phyloP scores from a whole-genome alignment of 2,888 invertebrate species.

The Pyrochroa serraticornis region DNA sequence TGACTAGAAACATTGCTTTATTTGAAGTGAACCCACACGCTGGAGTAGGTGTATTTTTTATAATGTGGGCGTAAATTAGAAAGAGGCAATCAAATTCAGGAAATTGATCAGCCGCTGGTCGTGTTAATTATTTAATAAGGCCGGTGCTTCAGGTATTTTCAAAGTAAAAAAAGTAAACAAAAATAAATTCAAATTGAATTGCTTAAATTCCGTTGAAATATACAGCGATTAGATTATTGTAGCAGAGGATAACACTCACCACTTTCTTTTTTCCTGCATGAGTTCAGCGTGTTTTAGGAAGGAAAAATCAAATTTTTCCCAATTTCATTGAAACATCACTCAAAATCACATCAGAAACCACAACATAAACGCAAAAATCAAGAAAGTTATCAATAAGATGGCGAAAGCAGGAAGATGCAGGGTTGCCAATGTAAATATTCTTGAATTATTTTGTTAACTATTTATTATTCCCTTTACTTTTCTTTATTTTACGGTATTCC shows the following conservation, averaged over 20 bases:
- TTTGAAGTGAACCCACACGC: slow-evolving; percentile 40
- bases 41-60: slow-evolving; percentile 37
- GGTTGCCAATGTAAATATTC: too few species aligned
- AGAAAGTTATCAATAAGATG: slow-evolving; percentile 15
- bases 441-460: too few species aligned
- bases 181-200: slow-evolving; percentile 21
- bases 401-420: neutral
- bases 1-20: slow-evolving; percentile 35
- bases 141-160: slow-evolving; percentile 1
- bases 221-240: neutral
- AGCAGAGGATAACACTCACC: neutral
- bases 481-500: too few species aligned
- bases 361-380: slow-evolving; percentile 6
- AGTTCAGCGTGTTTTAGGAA: neutral
- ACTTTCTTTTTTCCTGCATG: neutral
- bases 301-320: neutral
- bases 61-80: slow-evolving; percentile 36
- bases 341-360: slow-evolving; percentile 1
- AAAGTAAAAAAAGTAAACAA: slow-evolving; percentile 21
- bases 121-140: neutral
- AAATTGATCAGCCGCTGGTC: neutral
- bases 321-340: neutral
- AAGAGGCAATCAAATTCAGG: slow-evolving; percentile 13
- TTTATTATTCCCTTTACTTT: too few species aligned
- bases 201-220: slow-evolving; percentile 18